phyloP scores from a whole-genome alignment of 1,140 invertebrate species.

The Hylaeus anthracinus region DNA sequence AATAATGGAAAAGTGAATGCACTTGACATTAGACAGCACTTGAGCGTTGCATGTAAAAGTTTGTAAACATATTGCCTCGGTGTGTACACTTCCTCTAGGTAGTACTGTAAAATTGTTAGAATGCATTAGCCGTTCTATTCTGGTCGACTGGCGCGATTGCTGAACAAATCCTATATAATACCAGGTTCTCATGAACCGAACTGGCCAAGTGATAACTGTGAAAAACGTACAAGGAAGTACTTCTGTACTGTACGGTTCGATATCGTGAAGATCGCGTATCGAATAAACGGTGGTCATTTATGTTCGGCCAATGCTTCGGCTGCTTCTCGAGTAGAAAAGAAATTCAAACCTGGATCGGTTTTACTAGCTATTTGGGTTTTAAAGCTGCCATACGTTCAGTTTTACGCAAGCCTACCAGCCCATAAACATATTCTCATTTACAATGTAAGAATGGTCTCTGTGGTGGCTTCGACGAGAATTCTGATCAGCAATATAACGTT shows the following conservation, averaged over 20 bases:
- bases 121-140: constrained; percentile 12
- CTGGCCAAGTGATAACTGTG: constrained; percentile 10
- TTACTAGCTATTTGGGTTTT: constrained; percentile 18
- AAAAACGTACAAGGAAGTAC: constrained; percentile 44
- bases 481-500: not conserved
- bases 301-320: constrained; percentile 15
- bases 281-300: constrained; percentile 40
- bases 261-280: constrained; percentile 47
- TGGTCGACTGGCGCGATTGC: not conserved
- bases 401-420: constrained; percentile 9
- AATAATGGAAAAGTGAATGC: no score
- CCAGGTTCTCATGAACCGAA: constrained; percentile 8
- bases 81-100: no score
- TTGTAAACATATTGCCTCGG: no score
- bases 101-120: no score
- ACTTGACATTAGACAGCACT: no score
- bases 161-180: constrained; percentile 1
- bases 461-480: not conserved
- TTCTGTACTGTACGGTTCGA: constrained; percentile 29
- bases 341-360: constrained; percentile 16
- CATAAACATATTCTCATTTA: constrained; percentile 10
- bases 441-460: not conserved
- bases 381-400: constrained; percentile 9
- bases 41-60: no score
- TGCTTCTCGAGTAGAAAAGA: constrained; percentile 8